These are phyloP conservation scores for Pyrgilauda ruficollis DNA, from an alignment of 2,113 vertebrate genomes.

Conservation along the genomic window DNA sequence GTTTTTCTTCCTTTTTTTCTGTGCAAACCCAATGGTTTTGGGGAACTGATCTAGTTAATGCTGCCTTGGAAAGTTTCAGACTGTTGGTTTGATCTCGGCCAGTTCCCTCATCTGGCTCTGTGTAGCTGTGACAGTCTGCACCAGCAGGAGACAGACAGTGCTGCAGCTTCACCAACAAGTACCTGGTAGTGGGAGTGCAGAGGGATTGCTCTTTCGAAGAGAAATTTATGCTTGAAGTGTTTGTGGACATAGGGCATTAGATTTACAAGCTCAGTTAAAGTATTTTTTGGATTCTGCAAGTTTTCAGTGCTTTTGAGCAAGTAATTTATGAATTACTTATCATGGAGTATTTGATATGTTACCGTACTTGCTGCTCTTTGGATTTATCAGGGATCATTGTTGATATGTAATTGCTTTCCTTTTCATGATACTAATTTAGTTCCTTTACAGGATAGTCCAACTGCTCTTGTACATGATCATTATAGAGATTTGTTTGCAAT, in stretches of 20 bases:
- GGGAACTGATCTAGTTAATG: neutral
- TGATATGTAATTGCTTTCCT: neutral
- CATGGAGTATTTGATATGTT: neutral
- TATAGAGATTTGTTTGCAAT: neutral
- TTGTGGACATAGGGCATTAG: neutral
- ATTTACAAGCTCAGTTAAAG: neutral
- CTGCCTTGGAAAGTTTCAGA: neutral
- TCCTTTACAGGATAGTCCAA: neutral
- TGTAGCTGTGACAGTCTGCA: neutral
- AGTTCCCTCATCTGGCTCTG: neutral
- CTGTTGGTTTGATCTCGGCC: neutral
- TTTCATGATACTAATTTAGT: neutral
- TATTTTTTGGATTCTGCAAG: neutral
- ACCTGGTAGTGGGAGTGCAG: neutral
- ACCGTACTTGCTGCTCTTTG: neutral
- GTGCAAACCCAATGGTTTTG: neutral
- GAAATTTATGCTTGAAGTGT: neutral
- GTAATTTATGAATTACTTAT: neutral
- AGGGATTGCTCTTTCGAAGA: neutral
- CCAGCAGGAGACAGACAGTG: neutral
- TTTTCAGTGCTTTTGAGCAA: neutral
- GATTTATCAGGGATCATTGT: neutral
- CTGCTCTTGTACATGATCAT: neutral
- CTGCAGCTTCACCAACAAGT: neutral
- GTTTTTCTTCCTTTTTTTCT: neutral